These are phyloP conservation scores for Lepetodrilus schrolli DNA, from an alignment of 2,888 invertebrate species.

Conservation along the genomic window DNA sequence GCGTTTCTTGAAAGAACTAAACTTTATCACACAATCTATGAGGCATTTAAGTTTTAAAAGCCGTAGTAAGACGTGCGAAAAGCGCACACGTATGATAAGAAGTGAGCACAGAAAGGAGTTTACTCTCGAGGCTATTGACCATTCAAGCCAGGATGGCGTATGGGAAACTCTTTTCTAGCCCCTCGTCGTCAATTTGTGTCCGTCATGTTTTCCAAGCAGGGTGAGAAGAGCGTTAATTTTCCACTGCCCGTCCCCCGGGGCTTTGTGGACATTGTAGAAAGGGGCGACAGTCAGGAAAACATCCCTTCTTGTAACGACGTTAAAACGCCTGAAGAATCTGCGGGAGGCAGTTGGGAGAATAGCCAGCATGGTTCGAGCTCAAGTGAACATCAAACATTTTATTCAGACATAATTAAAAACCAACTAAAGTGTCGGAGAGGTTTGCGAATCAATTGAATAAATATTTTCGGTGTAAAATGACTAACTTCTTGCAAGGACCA, in stretches of 20 bases:
- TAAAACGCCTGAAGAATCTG: background rate
- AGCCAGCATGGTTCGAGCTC: background rate
- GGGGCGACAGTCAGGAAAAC: background rate
- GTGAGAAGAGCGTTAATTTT: slow-evolving; percentile 18
- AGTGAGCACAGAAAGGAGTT: background rate
- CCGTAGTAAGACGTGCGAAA: background rate
- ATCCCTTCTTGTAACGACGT: background rate
- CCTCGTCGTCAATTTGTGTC: slow-evolving; percentile 14
- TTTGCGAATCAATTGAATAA: slow-evolving; percentile 30
- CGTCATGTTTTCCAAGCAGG: slow-evolving; percentile 5
- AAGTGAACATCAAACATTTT: slow-evolving; percentile 29
- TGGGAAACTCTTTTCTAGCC: background rate
- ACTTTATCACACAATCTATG: background rate
- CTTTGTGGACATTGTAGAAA: slow-evolving; percentile 14
- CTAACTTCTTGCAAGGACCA: slow-evolving; percentile 13
- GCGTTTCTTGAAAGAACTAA: background rate
- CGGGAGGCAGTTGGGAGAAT: background rate
- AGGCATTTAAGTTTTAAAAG: slow-evolving; percentile 7
- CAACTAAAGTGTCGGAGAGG: slow-evolving; percentile 29
- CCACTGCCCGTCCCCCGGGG: background rate
- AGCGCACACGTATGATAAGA: background rate
- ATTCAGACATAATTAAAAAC: slow-evolving; percentile 34
- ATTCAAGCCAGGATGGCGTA: background rate
- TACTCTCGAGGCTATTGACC: background rate
- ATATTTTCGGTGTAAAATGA: slow-evolving; percentile 34